Percentiles rank a stretch among this genome's conserved stretches.
Evolutionary conservation across 2,113 vertebrate species (phyloP).

Genomic region (Cyanoliseus patagonus): DNA sequence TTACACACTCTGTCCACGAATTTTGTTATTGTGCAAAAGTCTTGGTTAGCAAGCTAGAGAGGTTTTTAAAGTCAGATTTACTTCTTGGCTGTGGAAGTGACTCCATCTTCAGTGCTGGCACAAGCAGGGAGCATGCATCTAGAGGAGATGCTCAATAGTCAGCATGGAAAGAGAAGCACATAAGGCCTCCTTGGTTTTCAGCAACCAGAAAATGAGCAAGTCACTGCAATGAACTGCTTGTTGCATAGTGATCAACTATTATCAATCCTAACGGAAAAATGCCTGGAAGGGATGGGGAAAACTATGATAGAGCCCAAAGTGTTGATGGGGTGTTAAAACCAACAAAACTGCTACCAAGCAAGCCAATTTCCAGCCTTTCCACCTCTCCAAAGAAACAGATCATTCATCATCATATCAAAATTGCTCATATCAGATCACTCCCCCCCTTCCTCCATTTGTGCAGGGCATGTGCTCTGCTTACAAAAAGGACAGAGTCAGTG

Average conservation of each 20-base stretch:
- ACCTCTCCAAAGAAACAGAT: accelerated
- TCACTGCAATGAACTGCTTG: neutral
- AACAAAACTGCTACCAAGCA: neutral
- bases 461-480: neutral
- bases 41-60: neutral
- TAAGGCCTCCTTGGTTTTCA: neutral
- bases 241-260: neutral
- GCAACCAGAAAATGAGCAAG: neutral
- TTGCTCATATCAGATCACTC: neutral
- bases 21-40: neutral
- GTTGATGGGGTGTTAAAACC: neutral
- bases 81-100: neutral
- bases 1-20: neutral
- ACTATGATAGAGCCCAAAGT: neutral
- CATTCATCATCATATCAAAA: neutral
- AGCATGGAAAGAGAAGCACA: neutral
- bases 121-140: neutral
- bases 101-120: neutral
- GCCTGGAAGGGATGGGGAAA: neutral
- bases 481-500: neutral
- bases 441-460: neutral
- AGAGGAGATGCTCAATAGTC: neutral
- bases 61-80: neutral
- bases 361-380: neutral
- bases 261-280: slow-evolving; percentile 32